Evolutionary conservation across 2,113 vertebrate species (phyloP).

Genomic region (Onychostoma macrolepis): DNA sequence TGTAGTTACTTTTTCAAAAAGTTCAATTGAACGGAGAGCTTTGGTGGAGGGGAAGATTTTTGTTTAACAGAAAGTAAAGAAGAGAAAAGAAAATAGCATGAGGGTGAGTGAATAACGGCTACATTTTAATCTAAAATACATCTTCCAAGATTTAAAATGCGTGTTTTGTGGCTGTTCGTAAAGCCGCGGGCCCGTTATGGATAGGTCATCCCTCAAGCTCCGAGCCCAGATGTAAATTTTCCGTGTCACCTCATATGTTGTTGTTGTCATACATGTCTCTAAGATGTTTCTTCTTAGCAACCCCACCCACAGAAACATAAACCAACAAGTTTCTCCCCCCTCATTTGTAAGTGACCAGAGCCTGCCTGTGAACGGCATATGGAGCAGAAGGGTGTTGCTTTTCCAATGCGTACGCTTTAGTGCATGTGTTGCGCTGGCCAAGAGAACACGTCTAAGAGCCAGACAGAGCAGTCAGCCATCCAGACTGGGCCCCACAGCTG

Average conservation of each 20-base stretch:
- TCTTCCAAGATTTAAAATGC: not conserved
- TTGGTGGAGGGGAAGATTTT: not conserved
- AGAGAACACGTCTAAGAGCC: constrained; percentile 52
- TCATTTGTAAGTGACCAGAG: constrained; percentile 14
- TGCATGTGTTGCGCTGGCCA: constrained; percentile 50
- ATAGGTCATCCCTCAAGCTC: not conserved
- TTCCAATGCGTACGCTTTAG: constrained; percentile 49
- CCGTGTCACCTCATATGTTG: constrained; percentile 40
- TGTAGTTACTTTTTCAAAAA: not conserved
- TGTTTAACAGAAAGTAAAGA: not conserved
- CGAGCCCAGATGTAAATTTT: constrained; percentile 25
- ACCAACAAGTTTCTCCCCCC: constrained; percentile 12
- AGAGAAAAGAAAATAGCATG: not conserved
- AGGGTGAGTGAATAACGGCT: not conserved
- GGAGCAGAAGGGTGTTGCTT: constrained; percentile 55
- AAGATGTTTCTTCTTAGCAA: constrained; percentile 36
- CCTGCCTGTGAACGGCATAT: constrained; percentile 37
- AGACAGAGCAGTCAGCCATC: constrained; percentile 56
- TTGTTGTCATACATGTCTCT: constrained; percentile 33
- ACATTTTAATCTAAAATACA: not conserved
- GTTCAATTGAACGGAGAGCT: not conserved
- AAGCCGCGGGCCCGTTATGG: not conserved
- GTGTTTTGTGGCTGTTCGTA: not conserved
- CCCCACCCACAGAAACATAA: constrained; percentile 37
- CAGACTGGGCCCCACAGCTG: constrained; percentile 59